Conservation (phyloP, 2,888 invertebrate species). For the Epistrophella euchroma region DNA sequence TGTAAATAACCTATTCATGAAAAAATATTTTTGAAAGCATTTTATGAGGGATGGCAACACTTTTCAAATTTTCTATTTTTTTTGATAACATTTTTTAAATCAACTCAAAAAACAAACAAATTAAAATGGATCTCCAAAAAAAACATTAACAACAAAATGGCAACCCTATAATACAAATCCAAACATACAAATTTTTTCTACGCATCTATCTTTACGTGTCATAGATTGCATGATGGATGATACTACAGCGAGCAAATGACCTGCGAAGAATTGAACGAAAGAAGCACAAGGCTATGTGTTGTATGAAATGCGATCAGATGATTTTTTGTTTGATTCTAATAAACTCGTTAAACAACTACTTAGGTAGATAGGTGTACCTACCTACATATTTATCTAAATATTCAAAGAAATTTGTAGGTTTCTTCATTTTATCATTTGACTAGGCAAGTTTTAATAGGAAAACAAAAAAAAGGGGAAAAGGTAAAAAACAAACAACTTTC, state of each 20-base stretch:
- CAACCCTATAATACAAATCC: neutral
- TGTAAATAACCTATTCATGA: too few relatives aligned
- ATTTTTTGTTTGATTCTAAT: neutral
- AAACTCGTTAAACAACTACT: neutral
- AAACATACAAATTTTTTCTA: neutral
- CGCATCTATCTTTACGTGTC: neutral
- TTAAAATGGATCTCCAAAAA: neutral
- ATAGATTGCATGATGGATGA: neutral
- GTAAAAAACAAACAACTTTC: neutral
- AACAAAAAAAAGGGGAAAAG: neutral
- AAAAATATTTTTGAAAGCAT: too few relatives aligned
- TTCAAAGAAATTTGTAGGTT: too few relatives aligned
- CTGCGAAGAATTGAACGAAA: neutral
- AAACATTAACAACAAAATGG: neutral
- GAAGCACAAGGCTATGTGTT: neutral
- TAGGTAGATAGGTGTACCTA: neutral
- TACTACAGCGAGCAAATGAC: neutral
- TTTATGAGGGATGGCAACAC: neutral
- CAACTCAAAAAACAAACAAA: neutral
- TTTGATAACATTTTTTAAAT: neutral
- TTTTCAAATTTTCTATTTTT: neutral
- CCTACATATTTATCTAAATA: too few relatives aligned
- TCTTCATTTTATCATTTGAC: too few relatives aligned
- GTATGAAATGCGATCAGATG: neutral
- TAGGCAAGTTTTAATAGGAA: neutral